phyloP scores from a whole-genome alignment of 2,113 vertebrate species.

The Gila orcuttii region DNA sequence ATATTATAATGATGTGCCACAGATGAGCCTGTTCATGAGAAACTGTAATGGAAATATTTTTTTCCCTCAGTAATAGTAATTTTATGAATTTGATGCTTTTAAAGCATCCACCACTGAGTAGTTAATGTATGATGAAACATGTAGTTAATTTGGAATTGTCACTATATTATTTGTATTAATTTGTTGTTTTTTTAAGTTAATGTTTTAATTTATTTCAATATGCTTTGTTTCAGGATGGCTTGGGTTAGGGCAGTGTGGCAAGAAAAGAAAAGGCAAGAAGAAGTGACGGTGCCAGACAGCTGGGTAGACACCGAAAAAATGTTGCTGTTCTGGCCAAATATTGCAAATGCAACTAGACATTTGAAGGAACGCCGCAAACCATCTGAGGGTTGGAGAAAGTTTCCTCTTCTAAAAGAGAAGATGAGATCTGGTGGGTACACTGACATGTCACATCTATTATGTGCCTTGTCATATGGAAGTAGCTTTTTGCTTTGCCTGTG shows the following conservation, averaged over 20 bases:
- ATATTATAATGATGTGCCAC: too few species aligned
- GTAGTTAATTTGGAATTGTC: background rate
- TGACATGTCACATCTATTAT: background rate
- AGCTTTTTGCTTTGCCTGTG: background rate
- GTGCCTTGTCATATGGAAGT: background rate
- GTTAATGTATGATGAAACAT: background rate
- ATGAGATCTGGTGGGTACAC: background rate
- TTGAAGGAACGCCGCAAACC: background rate
- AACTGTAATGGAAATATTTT: too few species aligned
- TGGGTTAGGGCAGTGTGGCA: background rate
- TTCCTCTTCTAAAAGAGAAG: background rate
- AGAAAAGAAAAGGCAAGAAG: background rate
- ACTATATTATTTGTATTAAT: background rate
- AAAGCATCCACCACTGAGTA: too few species aligned
- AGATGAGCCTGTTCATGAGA: too few species aligned
- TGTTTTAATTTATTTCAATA: background rate
- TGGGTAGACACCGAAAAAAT: background rate
- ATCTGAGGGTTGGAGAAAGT: background rate
- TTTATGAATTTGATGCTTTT: too few species aligned
- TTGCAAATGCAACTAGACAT: background rate
- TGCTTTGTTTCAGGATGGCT: background rate
- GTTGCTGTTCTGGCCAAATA: background rate
- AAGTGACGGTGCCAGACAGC: background rate
- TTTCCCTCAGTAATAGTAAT: too few species aligned
- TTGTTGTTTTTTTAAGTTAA: background rate